Evolutionary conservation across 2,888 invertebrate genomes (phyloP), one percentile per base, ranked within the genome.

Genomic region (Ceriagrion tenellum): DNA sequence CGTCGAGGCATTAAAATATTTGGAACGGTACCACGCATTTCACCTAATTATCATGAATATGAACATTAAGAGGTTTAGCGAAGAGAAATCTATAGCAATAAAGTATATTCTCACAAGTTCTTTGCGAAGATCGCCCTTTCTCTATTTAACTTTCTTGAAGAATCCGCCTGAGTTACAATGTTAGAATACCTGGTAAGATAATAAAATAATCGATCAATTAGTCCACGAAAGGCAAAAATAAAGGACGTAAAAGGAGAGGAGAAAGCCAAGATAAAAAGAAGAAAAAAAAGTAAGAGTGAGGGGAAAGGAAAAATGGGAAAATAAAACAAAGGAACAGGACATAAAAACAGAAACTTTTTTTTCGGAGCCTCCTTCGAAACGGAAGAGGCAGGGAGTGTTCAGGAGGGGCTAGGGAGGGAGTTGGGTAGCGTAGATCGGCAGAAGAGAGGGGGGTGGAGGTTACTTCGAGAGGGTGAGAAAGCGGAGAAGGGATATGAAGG

Each of bases 171-270:
- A n/a, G n/a, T n/a, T n/a, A n/a, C n/a, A n/a, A n/a, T 47, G 8
- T 47, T 47, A 47, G 2, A 47, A 47, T 47, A 47, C 47, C 4
- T 47, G 47, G 69, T 26, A n/a, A n/a, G 26, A 69, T 69, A 69
- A 69, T 69, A 69, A 69, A 69, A 69, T 26, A n/a, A 69, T 69
- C n/a, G 69, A 69, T 69, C 23, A 69, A 69, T 69, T 69, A 69
- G 69, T 69, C 26, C 69, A 26, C 69, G 69, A 69, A n/a, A 69
- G n/a, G 69, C 69, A 69, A n/a, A 4, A 8, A 69, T 4, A 47
- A 12, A n/a, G 69, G 69, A n/a, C 0, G 69, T 8, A 69, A n/a
- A 69, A 26, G n/a, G 4, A 47, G 47, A 8, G 69, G 26, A 69
- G 26, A 10, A 69, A 69, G 69, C 69, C 10, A 69, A 69, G 47